These are phyloP conservation scores for Pimephales promelas DNA, from an alignment of 2,113 vertebrate genomes.

Conservation along the genomic window DNA sequence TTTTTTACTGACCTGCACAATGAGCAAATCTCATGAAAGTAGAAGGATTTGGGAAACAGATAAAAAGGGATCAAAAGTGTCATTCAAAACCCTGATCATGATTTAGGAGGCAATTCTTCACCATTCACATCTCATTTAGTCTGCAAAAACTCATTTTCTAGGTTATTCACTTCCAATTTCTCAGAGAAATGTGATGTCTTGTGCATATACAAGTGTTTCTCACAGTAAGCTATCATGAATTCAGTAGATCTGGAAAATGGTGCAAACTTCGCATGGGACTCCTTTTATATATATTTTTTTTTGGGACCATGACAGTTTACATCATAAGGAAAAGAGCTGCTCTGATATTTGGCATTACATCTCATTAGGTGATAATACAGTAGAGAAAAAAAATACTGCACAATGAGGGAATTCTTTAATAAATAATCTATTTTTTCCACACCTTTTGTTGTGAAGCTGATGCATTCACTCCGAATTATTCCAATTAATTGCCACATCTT, in stretches of 20 bases:
- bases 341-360: no score
- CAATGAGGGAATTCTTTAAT: no score
- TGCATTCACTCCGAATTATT: no score
- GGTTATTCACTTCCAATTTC: slow-evolving; percentile 5
- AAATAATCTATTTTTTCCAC: no score
- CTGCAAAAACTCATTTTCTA: slow-evolving; percentile 11
- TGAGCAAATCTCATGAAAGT: background rate
- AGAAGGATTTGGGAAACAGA: background rate
- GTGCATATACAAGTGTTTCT: background rate
- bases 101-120: background rate
- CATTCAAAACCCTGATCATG: background rate
- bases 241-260: background rate
- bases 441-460: no score
- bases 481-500: no score
- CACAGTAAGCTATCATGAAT: background rate
- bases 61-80: slow-evolving; percentile 17
- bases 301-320: background rate
- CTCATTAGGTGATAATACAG: background rate
- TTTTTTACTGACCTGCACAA: background rate
- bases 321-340: background rate
- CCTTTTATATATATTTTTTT: background rate
- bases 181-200: background rate
- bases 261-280: background rate
- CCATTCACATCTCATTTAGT: background rate
- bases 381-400: background rate